Conservation (phyloP, 53 echinoderm and acorn worm genomes). For the Crossaster papposus region DNA sequence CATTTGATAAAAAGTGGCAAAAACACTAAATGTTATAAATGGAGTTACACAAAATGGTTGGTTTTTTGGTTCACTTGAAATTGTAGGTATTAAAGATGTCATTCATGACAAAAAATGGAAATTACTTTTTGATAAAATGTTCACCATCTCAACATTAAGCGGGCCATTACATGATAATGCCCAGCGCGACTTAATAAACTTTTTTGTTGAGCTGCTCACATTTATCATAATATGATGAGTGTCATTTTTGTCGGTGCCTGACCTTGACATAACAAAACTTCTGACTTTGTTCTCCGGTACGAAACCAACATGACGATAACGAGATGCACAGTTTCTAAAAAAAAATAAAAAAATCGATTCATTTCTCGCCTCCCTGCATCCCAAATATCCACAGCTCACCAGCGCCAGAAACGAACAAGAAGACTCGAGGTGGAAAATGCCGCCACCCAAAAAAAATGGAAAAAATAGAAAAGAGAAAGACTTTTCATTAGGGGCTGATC, state of each 20-base stretch:
- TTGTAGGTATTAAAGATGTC: too few relatives aligned
- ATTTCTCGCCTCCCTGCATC: not conserved
- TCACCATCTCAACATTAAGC: too few relatives aligned
- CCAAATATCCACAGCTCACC: not conserved
- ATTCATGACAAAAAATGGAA: too few relatives aligned
- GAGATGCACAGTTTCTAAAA: not conserved
- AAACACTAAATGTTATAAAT: too few relatives aligned
- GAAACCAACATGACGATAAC: slow-evolving; percentile 9
- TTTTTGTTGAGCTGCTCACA: too few relatives aligned
- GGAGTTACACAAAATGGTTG: too few relatives aligned
- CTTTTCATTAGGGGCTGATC: slow-evolving; percentile 1
- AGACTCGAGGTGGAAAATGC: not conserved
- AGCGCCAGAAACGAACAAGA: not conserved
- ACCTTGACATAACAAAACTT: not conserved
- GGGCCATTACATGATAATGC: too few relatives aligned
- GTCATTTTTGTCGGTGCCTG: not conserved
- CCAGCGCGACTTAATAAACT: too few relatives aligned
- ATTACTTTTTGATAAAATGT: too few relatives aligned
- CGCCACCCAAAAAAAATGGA: not conserved
- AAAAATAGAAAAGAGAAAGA: not conserved
- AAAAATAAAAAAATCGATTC: slow-evolving; percentile 19
- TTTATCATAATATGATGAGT: not conserved
- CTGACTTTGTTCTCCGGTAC: not conserved
- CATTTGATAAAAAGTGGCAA: too few relatives aligned
- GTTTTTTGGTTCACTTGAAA: too few relatives aligned